Evolutionary conservation across 2,888 invertebrate genomes (phyloP).

Genomic region (Leptinotarsa peninsularis): DNA sequence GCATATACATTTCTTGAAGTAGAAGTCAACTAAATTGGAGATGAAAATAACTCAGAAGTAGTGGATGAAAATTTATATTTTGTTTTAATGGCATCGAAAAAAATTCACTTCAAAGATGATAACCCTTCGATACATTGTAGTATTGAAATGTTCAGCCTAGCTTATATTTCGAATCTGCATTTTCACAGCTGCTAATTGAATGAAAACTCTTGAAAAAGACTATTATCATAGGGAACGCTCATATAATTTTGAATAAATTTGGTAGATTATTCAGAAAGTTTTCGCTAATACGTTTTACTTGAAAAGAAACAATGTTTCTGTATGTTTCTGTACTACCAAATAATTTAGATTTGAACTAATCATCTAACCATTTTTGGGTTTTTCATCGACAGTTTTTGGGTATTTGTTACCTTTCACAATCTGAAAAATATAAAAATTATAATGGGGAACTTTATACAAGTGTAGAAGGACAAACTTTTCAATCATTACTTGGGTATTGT

Average conservation of each 20-base stretch:
- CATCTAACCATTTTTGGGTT: no score
- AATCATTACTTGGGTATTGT: no score
- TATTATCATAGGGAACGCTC: background rate
- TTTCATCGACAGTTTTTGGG: no score
- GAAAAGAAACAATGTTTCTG: background rate
- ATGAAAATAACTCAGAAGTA: no score
- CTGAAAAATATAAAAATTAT: no score
- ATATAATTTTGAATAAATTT: slow-evolving; percentile 32
- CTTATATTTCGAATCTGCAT: background rate
- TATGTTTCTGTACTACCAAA: no score
- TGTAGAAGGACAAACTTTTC: no score
- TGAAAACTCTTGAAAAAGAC: background rate
- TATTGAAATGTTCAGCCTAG: background rate
- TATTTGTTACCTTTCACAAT: no score
- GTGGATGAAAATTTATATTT: background rate
- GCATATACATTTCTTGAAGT: no score
- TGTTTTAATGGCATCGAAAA: background rate
- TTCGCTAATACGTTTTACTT: slow-evolving; percentile 32
- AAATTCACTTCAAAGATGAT: background rate
- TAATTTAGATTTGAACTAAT: no score
- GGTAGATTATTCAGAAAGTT: slow-evolving; percentile 32
- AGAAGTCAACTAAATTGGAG: no score
- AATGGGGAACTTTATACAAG: no score
- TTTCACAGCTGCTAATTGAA: background rate
- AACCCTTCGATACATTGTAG: background rate